Base-by-base conservation (phyloP, 2,888 invertebrate species). In the Euclidia mi region DNA sequence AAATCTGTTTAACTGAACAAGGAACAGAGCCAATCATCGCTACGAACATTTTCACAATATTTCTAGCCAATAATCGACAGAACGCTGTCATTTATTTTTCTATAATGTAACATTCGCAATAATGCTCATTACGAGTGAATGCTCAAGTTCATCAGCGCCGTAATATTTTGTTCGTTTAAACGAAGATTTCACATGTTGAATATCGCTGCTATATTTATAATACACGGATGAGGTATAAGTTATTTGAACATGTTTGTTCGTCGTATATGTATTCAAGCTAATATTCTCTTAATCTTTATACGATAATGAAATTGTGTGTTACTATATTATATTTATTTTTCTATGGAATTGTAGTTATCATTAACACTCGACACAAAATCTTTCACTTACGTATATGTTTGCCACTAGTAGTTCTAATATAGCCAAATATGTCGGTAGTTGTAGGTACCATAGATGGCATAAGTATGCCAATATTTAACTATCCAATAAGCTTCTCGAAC, bases 301-400 rank as follows among this genome's bases (percentile, higher is more conserved):
- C 67, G 70, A 71, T 71, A 71, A 70, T 73, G 68, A 74, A 78
- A 68, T 65, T 69, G 77, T 79, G 89, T 89, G 87, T 82, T 81
- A 79, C 73, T 78, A 64, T 74, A 71, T 74, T 65, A 86, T 88
- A 88, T 90, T 89, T 91, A 90, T 89, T 90, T 88, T 88, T 90
- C 78, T 89, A 90, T 87, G 71, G 72, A 83, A 84, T 78, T 88
- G 83, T 89, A 88, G 84, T 82, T 81, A 73, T 78, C 52, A 78
- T 79, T 79, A 76, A 78, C 71, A 63, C 82, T 80, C 72, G 67
- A 80, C 86, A 87, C 85, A 85, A 87, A 87, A 76, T 76, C 65
- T 80, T 74, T 65, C 77, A 62, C 11, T 46, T 6, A 11, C 7
- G 28, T 34, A 3, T 45, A 29, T 29, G 15, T 11, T 40, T 20